Percentiles rank a stretch among this genome's conserved stretches.
phyloP scores from a whole-genome alignment of 2,113 vertebrate genomes.

The Tursiops truncatus region DNA sequence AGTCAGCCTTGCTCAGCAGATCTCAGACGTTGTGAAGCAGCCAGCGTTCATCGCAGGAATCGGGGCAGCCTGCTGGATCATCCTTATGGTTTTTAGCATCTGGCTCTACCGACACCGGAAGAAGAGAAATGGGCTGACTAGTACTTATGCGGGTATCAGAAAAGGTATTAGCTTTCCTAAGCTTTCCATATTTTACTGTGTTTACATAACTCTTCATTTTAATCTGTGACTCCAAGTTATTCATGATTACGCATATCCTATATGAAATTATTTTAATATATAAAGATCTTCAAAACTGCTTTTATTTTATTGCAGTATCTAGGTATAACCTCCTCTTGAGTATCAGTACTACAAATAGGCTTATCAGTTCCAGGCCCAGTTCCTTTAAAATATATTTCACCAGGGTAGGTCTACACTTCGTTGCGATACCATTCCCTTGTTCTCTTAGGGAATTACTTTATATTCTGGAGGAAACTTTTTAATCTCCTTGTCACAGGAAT shows the following conservation, averaged over 20 bases:
- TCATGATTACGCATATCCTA: no score
- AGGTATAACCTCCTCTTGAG: rapidly evolving
- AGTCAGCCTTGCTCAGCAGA: slow-evolving; percentile 96
- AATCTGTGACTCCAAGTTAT: background rate
- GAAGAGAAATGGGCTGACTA: slow-evolving; percentile 94
- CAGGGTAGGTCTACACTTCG: background rate
- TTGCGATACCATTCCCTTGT: rapidly evolving
- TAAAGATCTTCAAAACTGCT: background rate
- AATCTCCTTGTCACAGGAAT: background rate
- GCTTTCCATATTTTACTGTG: background rate
- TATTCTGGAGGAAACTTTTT: background rate
- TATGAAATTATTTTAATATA: background rate
- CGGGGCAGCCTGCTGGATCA: slow-evolving; percentile 97
- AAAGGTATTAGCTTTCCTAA: slow-evolving; percentile 87
- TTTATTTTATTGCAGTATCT: background rate
- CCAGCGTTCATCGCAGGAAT: slow-evolving; percentile 98
- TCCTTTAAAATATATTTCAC: background rate
- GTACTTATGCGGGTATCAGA: slow-evolving; percentile 96
- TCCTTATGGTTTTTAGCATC: slow-evolving; percentile 98
- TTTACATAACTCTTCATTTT: background rate
- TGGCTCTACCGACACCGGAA: slow-evolving; percentile 97
- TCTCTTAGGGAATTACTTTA: background rate
- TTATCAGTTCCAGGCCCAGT: background rate
- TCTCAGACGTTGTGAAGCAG: slow-evolving; percentile 97
- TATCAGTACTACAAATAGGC: background rate